A percentile compares a stretch with the other conserved stretches of the same genome.
Conservation (phyloP, 2,888 invertebrate genomes). For the Mechanitis messenoides region DNA sequence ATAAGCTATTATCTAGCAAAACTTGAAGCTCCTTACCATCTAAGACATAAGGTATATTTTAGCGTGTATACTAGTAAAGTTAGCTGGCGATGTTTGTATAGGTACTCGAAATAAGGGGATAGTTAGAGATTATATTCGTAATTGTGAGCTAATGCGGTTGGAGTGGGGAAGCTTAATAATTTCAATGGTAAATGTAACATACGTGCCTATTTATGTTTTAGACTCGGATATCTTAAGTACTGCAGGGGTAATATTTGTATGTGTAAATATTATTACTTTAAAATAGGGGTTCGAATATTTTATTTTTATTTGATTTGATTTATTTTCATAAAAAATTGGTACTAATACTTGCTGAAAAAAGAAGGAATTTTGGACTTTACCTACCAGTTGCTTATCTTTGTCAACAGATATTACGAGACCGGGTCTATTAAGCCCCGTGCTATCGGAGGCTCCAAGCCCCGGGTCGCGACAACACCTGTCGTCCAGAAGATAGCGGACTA, state of each 20-base stretch:
- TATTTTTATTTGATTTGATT: background rate
- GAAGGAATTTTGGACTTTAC: background rate
- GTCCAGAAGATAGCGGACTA: conserved; percentile 97
- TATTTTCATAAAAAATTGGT: background rate
- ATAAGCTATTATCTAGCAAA: conserved; percentile 25
- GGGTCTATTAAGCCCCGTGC: conserved; percentile 98
- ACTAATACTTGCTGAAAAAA: background rate
- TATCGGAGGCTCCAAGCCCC: conserved; percentile 97
- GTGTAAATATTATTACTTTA: conserved; percentile 6
- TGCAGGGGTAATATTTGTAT: conserved; percentile 11
- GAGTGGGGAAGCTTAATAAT: conserved; percentile 41
- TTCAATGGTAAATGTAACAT: conserved; percentile 30
- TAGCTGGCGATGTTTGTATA: conserved; percentile 45
- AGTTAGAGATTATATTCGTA: conserved; percentile 63
- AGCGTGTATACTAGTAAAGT: conserved; percentile 22
- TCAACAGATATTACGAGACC: conserved; percentile 95
- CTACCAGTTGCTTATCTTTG: conserved; percentile 47
- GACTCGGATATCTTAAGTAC: conserved; percentile 16
- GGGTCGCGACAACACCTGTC: conserved; percentile 95
- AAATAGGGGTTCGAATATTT: background rate
- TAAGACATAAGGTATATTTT: conserved; percentile 28
- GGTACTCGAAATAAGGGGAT: conserved; percentile 64
- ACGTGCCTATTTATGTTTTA: conserved; percentile 26
- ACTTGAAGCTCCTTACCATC: conserved; percentile 26
- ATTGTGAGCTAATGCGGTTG: conserved; percentile 63